Percentiles rank a stretch among this genome's conserved stretches.
These are phyloP conservation scores for Lates japonicus DNA, from an alignment of 2,797 vertebrate species.

Conservation along the genomic window DNA sequence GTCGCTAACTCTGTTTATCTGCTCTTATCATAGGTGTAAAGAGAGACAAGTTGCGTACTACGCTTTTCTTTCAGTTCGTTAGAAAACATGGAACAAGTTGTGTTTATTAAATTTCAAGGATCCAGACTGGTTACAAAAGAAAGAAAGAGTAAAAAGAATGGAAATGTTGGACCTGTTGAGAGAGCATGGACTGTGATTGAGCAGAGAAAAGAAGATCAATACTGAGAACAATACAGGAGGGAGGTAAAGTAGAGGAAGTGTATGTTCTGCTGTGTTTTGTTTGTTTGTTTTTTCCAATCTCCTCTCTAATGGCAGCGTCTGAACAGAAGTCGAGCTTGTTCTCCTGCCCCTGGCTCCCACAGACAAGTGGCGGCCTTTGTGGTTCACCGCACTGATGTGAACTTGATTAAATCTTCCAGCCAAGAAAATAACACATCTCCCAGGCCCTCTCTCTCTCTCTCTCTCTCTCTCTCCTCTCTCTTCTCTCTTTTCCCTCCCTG, in stretches of 20 bases:
- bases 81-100: not conserved
- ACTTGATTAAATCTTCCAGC: constrained; percentile 79
- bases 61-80: not conserved
- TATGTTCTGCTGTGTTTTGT: constrained; percentile 10
- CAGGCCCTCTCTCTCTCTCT: constrained; percentile 12
- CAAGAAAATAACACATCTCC: constrained; percentile 72
- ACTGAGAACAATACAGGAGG: constrained; percentile 13
- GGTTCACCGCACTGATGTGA: constrained; percentile 75
- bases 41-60: not conserved
- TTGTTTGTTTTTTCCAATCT: not conserved
- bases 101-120: not conserved
- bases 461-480: constrained; percentile 15
- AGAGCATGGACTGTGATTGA: constrained; percentile 4
- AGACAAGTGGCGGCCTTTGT: constrained; percentile 63
- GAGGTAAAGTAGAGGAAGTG: constrained; percentile 7
- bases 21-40: not conserved
- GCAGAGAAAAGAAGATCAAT: constrained; percentile 35
- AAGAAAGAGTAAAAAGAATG: not conserved
- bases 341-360: constrained; percentile 46
- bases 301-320: constrained; percentile 51
- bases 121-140: not conserved
- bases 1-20: no score
- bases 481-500: not conserved
- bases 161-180: not conserved
- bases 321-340: constrained; percentile 65